Conservation (phyloP, 1,140 invertebrate genomes). For the Psix sp. region DNA sequence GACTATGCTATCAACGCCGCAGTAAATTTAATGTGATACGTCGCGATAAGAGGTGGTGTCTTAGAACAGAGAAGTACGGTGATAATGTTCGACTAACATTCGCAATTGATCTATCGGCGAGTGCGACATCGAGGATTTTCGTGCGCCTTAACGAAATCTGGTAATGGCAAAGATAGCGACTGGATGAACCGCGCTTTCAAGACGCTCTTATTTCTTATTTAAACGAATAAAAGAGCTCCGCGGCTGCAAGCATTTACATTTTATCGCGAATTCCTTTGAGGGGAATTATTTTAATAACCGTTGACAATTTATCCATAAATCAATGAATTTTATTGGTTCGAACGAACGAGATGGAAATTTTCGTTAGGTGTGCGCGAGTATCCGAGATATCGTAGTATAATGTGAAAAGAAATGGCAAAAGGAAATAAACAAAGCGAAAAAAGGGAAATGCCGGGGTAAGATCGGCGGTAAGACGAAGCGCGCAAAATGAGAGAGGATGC, state of each 20-base stretch:
- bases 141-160: slow-evolving; percentile 70
- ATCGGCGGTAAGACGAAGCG: too few relatives aligned
- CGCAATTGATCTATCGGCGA: slow-evolving; percentile 72
- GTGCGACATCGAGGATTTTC: slow-evolving; percentile 60
- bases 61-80: slow-evolving; percentile 53
- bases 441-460: background rate
- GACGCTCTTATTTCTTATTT: slow-evolving; percentile 40
- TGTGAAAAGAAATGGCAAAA: slow-evolving; percentile 1
- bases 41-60: slow-evolving; percentile 61
- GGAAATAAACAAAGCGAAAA: slow-evolving; percentile 1
- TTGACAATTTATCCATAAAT: too few relatives aligned
- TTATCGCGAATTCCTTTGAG: background rate
- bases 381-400: background rate
- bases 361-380: background rate
- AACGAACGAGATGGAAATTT: too few relatives aligned
- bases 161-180: slow-evolving; percentile 70
- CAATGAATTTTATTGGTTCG: too few relatives aligned
- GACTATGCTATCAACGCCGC: slow-evolving; percentile 71
- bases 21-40: slow-evolving; percentile 73
- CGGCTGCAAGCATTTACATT: background rate
- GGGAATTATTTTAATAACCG: too few relatives aligned
- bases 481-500: slow-evolving; percentile 57
- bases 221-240: slow-evolving; percentile 20
- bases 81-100: slow-evolving; percentile 67
- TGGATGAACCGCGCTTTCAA: slow-evolving; percentile 60